Evolutionary conservation across 2,113 vertebrate species (phyloP), one percentile per base, ranked within the genome.

Genomic region (Lathamus discolor): DNA sequence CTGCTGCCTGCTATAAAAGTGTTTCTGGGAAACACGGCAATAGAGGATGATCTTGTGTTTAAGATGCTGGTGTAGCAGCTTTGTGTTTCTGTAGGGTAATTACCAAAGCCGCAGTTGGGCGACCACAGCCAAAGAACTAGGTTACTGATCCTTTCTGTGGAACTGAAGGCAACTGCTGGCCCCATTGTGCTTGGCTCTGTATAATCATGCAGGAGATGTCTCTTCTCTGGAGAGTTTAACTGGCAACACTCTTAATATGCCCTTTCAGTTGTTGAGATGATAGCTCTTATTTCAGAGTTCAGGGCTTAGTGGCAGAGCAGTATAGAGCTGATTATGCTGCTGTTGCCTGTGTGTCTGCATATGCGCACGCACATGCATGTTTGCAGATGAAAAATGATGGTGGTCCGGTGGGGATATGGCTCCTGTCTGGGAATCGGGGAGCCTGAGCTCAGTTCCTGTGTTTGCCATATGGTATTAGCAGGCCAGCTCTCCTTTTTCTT

Each of bases 21-120:
- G 27, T 91, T 95, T 76, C 57, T 28, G 61, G 72, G 79, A 41
- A 79, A 76, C 84, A 75, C 5, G 55, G 80, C 92, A 59, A 6
- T 13, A 28, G 66, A 74, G 66, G 22, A 25, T 72, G 85, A 48
- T 49, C 81, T 35, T 80, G 83, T 77, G 73, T 88, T 93, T 24
- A 44, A 88, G 94, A 41, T 94, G 92, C 82, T 85, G 79, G 35
- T 67, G 75, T 43, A 63, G 85, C 93, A 93, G 88, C 93, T 88
- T 67, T 74, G 85, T n/a, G 55, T 81, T 96, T 77, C 81, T 75
- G 0, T 23, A 37, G 80, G 64, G 69, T 61, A 10, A 90, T 84
- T 55, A 61, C 3, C 61, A 35, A 29, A 70, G 82, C 86, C 6
- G 2, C 79, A 66, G 93, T 17, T 83, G 83, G 86, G 29, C 0